Conservation (phyloP, 2,888 invertebrate species). For the Patella ulyssiponensis region DNA sequence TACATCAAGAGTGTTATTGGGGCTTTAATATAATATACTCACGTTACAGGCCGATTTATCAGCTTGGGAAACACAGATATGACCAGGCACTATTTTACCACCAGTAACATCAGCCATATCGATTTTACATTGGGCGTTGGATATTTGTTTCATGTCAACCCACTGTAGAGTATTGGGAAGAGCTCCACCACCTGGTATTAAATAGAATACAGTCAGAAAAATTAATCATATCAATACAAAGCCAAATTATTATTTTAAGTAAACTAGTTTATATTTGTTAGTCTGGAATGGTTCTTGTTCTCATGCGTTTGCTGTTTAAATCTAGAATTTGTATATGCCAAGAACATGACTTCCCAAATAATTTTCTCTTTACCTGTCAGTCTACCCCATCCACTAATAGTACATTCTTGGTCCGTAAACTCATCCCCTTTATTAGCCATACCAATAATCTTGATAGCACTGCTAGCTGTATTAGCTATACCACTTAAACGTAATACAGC, state of each 20-base stretch:
- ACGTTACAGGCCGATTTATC: constrained; percentile 44
- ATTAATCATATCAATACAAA: too few relatives aligned
- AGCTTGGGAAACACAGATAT: constrained; percentile 37
- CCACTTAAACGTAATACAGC: constrained; percentile 34
- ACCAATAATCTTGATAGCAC: constrained; percentile 26
- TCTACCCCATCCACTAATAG: constrained; percentile 46
- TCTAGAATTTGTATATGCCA: too few relatives aligned
- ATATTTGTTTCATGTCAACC: constrained; percentile 38
- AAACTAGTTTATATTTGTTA: too few relatives aligned
- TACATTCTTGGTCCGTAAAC: constrained; percentile 27
- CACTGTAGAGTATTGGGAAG: constrained; percentile 33
- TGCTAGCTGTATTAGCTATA: constrained; percentile 21
- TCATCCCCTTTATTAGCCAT: constrained; percentile 23
- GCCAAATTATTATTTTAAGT: too few relatives aligned
- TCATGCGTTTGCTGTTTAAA: too few relatives aligned
- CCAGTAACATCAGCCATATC: constrained; percentile 28
- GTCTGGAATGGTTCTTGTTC: too few relatives aligned
- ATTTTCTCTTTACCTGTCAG: constrained; percentile 4
- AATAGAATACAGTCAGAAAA: too few relatives aligned
- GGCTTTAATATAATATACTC: constrained; percentile 16
- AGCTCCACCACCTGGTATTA: constrained; percentile 26
- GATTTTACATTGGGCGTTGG: constrained; percentile 32
- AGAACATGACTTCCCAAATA: too few relatives aligned
- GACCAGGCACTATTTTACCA: constrained; percentile 34
- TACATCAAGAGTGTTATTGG: too few relatives aligned